These are phyloP conservation scores for Dioctria rufipes DNA, from an alignment of 2,888 invertebrate genomes.

Conservation along the genomic window DNA sequence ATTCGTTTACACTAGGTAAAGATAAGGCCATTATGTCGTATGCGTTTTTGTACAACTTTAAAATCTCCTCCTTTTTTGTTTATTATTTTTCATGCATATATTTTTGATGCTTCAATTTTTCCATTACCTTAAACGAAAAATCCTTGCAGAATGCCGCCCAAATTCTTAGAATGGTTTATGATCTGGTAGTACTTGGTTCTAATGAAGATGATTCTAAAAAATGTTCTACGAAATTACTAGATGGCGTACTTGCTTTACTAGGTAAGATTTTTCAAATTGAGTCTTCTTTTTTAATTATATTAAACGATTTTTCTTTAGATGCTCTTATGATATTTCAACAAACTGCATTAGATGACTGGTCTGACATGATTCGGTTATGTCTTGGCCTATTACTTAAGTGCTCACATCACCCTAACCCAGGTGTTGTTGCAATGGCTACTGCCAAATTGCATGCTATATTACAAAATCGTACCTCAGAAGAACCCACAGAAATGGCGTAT, in stretches of 20 bases:
- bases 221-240: slow-evolving; percentile 73
- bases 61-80: neutral
- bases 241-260: slow-evolving; percentile 73
- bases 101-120: neutral
- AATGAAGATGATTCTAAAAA: slow-evolving; percentile 73
- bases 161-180: slow-evolving; percentile 75
- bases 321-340: slow-evolving; percentile 75
- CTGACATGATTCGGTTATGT: slow-evolving; percentile 74
- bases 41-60: too few relatives aligned
- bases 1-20: too few relatives aligned
- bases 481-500: slow-evolving; percentile 74
- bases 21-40: too few relatives aligned
- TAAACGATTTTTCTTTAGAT: slow-evolving; percentile 65
- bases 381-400: slow-evolving; percentile 72
- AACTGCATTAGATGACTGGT: slow-evolving; percentile 72
- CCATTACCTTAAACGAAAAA: neutral
- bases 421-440: slow-evolving; percentile 76
- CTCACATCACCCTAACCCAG: slow-evolving; percentile 71
- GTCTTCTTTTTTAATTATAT: neutral
- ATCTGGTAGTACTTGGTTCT: slow-evolving; percentile 74
- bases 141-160: slow-evolving; percentile 72
- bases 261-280: slow-evolving; percentile 58
- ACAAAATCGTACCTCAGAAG: slow-evolving; percentile 73
- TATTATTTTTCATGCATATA: neutral
- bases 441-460: slow-evolving; percentile 76